Evolutionary conservation across 2,888 invertebrate genomes (phyloP).

Genomic region (Tenodera sinensis): DNA sequence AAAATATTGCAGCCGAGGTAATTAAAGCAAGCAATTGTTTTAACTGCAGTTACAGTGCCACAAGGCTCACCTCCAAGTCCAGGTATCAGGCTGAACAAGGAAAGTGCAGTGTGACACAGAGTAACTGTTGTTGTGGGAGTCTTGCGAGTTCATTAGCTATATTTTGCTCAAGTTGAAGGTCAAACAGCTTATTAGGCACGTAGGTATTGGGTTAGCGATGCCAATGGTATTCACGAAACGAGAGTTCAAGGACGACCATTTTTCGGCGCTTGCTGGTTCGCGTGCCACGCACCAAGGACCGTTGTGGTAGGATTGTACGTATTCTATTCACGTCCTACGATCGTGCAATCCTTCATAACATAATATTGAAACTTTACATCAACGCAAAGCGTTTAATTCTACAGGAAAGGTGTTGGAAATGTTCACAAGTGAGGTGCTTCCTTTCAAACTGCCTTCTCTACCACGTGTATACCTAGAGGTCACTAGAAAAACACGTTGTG

Average conservation of each 20-base stretch:
- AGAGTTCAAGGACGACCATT: background rate
- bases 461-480: no score
- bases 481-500: no score
- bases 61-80: no score
- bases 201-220: background rate
- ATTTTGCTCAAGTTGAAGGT: background rate
- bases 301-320: background rate
- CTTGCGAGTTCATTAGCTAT: background rate
- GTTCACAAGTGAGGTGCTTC: no score
- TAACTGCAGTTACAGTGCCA: no score
- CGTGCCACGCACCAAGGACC: background rate
- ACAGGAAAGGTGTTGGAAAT: no score
- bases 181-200: background rate
- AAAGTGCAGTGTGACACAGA: background rate
- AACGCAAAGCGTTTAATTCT: no score
- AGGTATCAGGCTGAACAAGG: background rate
- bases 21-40: no score
- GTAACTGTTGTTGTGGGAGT: background rate
- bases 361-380: no score
- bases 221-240: background rate
- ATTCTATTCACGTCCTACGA: background rate
- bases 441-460: no score
- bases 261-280: background rate
- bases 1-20: no score
- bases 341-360: no score